Evolutionary conservation across 2,888 invertebrate species (phyloP), one percentile per base, ranked within the genome.

Genomic region (Drosophila lutescens): DNA sequence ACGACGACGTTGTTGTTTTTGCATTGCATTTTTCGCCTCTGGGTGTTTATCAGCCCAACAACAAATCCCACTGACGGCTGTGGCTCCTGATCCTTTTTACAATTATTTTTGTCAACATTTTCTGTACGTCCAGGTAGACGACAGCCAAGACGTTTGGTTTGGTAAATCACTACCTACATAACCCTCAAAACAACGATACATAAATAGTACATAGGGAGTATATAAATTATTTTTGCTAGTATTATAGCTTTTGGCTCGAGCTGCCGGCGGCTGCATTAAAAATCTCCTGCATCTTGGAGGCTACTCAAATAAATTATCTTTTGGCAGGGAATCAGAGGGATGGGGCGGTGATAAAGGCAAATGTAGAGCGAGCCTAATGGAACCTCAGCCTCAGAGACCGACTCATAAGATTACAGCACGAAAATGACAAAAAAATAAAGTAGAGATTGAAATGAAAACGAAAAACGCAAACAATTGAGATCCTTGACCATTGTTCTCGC

Each of bases 71-170:
- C 20, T 23, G 50, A 63, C 77, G 63, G 51, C 65, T 62, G 68
- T 67, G 51, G 62, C 57, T 58, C 63, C 71, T 77, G 86, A 87
- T 87, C 88, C 88, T 74, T 80, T 76, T 70, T 43, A 79, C 89
- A 85, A 85, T 82, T 77, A 85, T 85, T 82, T 79, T 85, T 82
- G 83, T 89, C 89, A 86, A 82, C 80, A 73, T 73, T 53, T 65
- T 65, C 20, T 36, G 44, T 30, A 17, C 63, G 20, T 46, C 51
- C 86, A 88, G 89, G 85, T 84, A 85, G 81, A 47, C 58, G 40
- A 30, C 30, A 20, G 26, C 7, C 51, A 20, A 40, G 44, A 59
- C 47, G 51, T 36, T 13, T 20, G 20, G 26, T 26, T 26, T 43
- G 30, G 60, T 54, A 70, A 76, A 76, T 84, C 79, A 55, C 77